A percentile compares a stretch with the other conserved stretches of the same genome.
phyloP scores from a whole-genome alignment of 2,113 vertebrate genomes.

The western clawed frog (Xenopus tropicalis) region DNA sequence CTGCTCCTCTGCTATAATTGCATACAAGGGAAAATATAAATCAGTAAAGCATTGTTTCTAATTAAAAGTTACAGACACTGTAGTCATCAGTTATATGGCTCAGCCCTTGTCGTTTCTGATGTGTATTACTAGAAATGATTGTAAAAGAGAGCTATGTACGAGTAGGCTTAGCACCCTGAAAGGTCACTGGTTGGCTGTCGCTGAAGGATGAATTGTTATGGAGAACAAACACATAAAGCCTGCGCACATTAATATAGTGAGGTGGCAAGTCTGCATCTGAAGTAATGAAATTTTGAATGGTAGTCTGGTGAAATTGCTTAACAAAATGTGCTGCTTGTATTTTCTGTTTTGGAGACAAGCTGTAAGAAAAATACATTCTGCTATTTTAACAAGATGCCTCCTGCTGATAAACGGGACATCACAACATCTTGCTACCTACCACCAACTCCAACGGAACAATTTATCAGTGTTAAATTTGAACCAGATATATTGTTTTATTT shows the following conservation, averaged over 20 bases:
- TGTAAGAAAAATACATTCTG: no score
- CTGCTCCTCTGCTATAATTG: constrained; percentile 47
- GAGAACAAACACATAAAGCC: constrained; percentile 36
- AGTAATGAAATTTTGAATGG: constrained; percentile 30
- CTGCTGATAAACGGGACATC: no score
- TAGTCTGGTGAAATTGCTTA: constrained; percentile 37
- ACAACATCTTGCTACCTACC: no score
- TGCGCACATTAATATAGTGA: constrained; percentile 7
- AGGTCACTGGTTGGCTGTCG: constrained; percentile 48
- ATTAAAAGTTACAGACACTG: constrained; percentile 46
- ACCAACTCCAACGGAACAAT: no score
- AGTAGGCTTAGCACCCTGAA: constrained; percentile 34
- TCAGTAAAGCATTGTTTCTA: constrained; percentile 48
- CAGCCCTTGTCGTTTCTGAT: constrained; percentile 48
- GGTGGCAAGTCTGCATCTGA: constrained; percentile 40
- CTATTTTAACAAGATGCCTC: no score
- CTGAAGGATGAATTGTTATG: constrained; percentile 48
- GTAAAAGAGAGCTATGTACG: constrained; percentile 39
- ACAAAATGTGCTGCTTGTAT: no score
- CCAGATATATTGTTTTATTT: no score
- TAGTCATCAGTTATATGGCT: constrained; percentile 20
- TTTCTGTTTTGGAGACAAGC: no score
- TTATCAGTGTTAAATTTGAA: no score
- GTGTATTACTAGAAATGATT: constrained; percentile 40
- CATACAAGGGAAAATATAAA: constrained; percentile 47